Percentiles rank a stretch among this genome's conserved stretches.
Conservation (phyloP, 2,113 vertebrate species). For the Myanophis thanlyinensis region DNA sequence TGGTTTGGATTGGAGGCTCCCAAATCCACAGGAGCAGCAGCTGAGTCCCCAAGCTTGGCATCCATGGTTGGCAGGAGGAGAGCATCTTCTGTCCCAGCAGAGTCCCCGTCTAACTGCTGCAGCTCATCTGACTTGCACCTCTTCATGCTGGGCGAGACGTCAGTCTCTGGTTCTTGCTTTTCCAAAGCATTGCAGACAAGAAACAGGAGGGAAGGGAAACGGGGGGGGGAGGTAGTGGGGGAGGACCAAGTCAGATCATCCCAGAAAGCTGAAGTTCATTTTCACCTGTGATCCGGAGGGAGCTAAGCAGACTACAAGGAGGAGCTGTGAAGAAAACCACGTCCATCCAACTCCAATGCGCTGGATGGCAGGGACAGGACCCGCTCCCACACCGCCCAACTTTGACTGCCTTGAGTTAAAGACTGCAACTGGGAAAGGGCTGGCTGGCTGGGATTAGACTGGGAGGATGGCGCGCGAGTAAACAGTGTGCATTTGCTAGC, state of each 20-base stretch:
- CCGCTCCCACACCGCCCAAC: not conserved
- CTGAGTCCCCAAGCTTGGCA: constrained; percentile 64
- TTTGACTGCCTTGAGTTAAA: constrained; percentile 33
- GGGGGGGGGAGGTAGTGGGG: not conserved
- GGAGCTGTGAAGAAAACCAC: constrained; percentile 36
- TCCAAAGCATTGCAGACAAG: not conserved
- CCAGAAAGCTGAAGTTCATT: constrained; percentile 44
- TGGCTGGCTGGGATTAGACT: not conserved
- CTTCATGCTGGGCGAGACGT: constrained; percentile 71
- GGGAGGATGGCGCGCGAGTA: constrained; percentile 6
- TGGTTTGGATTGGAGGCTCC: constrained; percentile 53
- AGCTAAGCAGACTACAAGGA: constrained; percentile 9
- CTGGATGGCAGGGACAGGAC: not conserved
- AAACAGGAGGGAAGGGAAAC: not conserved
- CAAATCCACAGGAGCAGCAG: constrained; percentile 58
- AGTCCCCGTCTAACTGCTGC: constrained; percentile 72
- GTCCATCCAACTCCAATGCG: constrained; percentile 45
- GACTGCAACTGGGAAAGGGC: not conserved
- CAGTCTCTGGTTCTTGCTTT: constrained; percentile 40
- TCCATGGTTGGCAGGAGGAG: constrained; percentile 64
- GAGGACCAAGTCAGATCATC: constrained; percentile 25
- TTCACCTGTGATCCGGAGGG: constrained; percentile 34
- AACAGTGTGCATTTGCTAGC: not conserved
- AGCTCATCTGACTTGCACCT: constrained; percentile 79
- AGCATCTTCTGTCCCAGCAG: constrained; percentile 64